phyloP scores from a whole-genome alignment of 2,888 invertebrate genomes.

The Acanthosepion lycidas region DNA sequence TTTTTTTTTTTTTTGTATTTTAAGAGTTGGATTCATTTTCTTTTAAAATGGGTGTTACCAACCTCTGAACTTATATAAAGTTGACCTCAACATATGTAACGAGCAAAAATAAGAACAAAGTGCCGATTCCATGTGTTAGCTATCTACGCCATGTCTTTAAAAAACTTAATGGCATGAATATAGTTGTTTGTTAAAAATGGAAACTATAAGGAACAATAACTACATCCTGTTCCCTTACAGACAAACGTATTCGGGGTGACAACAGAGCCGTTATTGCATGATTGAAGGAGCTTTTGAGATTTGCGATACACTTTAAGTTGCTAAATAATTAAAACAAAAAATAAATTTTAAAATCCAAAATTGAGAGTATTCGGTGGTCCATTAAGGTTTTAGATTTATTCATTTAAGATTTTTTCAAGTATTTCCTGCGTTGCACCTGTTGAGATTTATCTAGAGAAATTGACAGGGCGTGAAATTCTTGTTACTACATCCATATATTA shows the following conservation, averaged over 20 bases:
- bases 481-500: background rate
- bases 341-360: background rate
- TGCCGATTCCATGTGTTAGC: background rate
- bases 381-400: background rate
- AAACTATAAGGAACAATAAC: background rate
- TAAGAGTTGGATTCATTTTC: no score
- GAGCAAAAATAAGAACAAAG: background rate
- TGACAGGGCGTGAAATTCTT: conserved; percentile 13
- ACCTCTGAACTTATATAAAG: no score
- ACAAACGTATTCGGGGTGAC: background rate
- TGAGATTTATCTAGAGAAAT: background rate
- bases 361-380: background rate
- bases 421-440: conserved; percentile 14
- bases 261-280: background rate
- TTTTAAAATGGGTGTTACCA: no score
- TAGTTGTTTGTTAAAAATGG: background rate
- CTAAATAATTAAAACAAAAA: background rate
- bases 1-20: no score
- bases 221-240: background rate
- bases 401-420: background rate
- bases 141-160: background rate
- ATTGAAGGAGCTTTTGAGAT: background rate
- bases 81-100: no score
- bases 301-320: background rate
- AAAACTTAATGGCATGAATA: background rate